These are phyloP conservation scores for Zeus faber DNA, from an alignment of 2,113 vertebrate genomes.

Conservation along the genomic window DNA sequence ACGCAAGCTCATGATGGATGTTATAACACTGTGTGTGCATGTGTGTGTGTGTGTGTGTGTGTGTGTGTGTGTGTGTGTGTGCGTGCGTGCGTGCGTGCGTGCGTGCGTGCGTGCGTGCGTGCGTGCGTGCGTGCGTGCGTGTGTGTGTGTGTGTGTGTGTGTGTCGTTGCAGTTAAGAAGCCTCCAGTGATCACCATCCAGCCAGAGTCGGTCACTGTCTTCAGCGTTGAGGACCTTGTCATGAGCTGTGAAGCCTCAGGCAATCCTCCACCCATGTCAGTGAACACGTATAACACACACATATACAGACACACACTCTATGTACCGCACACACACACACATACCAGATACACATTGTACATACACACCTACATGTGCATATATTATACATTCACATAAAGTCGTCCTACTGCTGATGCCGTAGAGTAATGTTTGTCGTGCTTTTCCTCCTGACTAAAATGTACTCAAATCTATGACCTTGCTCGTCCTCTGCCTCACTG, in stretches of 20 bases:
- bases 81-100: not conserved
- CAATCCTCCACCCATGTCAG: constrained; percentile 62
- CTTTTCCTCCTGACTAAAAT: constrained; percentile 14
- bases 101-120: not conserved
- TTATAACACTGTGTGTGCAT: constrained; percentile 8
- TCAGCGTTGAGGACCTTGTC: constrained; percentile 61
- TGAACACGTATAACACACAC: constrained; percentile 17
- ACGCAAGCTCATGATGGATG: too few relatives aligned
- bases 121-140: constrained; percentile 2
- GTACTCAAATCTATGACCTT: constrained; percentile 48
- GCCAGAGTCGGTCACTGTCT: constrained; percentile 64
- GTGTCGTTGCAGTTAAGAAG: constrained; percentile 52
- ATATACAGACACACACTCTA: constrained; percentile 15
- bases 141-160: constrained; percentile 18
- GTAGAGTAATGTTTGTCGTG: not conserved
- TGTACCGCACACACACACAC: not conserved
- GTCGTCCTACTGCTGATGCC: not conserved
- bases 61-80: not conserved
- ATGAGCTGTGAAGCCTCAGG: constrained; percentile 65
- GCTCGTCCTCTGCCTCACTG: too few relatives aligned
- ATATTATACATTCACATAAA: not conserved
- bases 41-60: constrained; percentile 5
- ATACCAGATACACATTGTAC: not conserved
- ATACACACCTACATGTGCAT: not conserved
- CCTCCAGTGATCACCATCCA: constrained; percentile 63